Conservation (phyloP, 1,140 invertebrate species). For the Cephus cinctus region DNA sequence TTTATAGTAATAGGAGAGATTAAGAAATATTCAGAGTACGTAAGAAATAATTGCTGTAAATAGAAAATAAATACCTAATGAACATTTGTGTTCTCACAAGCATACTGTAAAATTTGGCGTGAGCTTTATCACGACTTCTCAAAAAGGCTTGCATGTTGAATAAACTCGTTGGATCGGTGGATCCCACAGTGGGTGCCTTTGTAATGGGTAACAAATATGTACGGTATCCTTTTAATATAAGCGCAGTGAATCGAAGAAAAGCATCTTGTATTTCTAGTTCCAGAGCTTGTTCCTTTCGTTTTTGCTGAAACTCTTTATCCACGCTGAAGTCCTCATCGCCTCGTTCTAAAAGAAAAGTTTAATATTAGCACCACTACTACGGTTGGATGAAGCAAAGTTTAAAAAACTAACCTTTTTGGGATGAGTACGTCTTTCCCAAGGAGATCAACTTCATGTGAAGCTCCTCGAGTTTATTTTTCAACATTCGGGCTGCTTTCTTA, state of each 20-base stretch:
- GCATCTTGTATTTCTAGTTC: conserved; percentile 96
- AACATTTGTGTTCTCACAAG: conserved; percentile 96
- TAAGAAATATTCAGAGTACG: not conserved
- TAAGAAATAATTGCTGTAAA: not conserved
- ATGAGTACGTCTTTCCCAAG: conserved; percentile 38
- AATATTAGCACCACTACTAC: conserved; percentile 7
- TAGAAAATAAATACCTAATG: conserved; percentile 56
- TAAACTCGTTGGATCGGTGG: conserved; percentile 91
- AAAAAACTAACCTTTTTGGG: conserved; percentile 50
- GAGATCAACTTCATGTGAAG: conserved; percentile 62
- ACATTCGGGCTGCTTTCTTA: conserved; percentile 79
- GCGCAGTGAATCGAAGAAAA: conserved; percentile 94
- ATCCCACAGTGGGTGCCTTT: conserved; percentile 87
- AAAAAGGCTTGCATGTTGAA: conserved; percentile 91
- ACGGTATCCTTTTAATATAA: conserved; percentile 89
- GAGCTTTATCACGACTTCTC: conserved; percentile 71
- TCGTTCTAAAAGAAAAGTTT: conserved; percentile 15
- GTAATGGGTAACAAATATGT: conserved; percentile 91
- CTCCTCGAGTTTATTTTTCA: conserved; percentile 72
- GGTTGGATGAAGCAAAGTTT: conserved; percentile 17
- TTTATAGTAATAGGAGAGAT: not conserved
- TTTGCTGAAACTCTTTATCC: conserved; percentile 72
- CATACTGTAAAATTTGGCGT: conserved; percentile 88
- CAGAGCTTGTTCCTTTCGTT: conserved; percentile 73
- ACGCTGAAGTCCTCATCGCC: conserved; percentile 56